Base-by-base conservation (phyloP, 1,140 invertebrate species). In the Drosophila triauraria region DNA sequence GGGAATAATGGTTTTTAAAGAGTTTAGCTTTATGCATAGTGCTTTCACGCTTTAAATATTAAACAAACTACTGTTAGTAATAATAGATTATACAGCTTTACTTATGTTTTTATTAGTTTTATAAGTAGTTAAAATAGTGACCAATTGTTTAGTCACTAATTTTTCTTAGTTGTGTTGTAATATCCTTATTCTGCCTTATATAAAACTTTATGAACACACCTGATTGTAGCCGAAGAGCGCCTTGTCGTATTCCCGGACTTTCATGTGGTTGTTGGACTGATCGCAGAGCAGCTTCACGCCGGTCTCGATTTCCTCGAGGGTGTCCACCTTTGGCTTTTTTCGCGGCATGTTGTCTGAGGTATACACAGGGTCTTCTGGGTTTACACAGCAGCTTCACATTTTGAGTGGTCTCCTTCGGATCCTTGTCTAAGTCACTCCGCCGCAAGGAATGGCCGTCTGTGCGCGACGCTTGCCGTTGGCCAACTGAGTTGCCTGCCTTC, bases 241-340 rank as follows among this genome's bases (percentile, higher is more conserved):
- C 87, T 95, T 95, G 12, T 94, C 93, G 68, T 96, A 95, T 84
- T 96, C 95, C 13, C 95, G 95, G 76, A 94, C 94, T 93, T 96
- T 96, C 70, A 96, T 93, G 78, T 96, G 95, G 63, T 94, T 95
- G 2, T 94, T 94, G 20, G 96, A 96, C 92, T 96, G 96, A 85
- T 96, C 95, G 23, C 95, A 94, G 59, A 94, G 92, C 17, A 95
- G 75, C 81, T 96, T 95, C 23, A 95, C 95, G 72, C 93, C 93
- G 0, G 94, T 93, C 60, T 94, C 94, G 32, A 94, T 91, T 20
- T 93, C 93, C 51, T 94, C 94, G 23, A 93, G 93, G 6, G 84
- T 81, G 10, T 93, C 93, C 35, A 86, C 91, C 74, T 94, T 94
- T 15, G 91, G 92, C 42, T 91, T 90, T 80, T 93, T 93, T 15